Base-by-base conservation (phyloP, 2,797 vertebrate species). In the Sebastes itinus region DNA sequence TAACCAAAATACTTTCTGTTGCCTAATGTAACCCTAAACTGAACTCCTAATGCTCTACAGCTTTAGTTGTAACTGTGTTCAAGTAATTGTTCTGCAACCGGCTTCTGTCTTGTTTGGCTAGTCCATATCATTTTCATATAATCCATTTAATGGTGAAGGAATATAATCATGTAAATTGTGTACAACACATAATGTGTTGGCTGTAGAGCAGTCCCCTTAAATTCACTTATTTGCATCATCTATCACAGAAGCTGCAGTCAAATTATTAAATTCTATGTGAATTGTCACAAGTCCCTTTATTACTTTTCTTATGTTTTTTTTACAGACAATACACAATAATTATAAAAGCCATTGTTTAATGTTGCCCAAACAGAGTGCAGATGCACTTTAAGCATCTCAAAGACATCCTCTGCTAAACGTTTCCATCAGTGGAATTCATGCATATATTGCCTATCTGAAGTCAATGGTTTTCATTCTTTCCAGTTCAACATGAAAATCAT, bases 1-100 rank as follows among this genome's bases (percentile, higher is more conserved):
- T 61, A 64, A 81, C 78, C 72, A 72, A 78, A 78, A 72, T 72
- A 54, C 71, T 87, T 87, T 81, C 23, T 67, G 25, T 33, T 69
- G 30, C 42, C n/a, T 55, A 56, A 75, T 61, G 23, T 71, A 73
- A 72, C 42, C 52, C 64, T 27, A 59, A 81, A 65, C 28, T 76
- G 42, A 80, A 70, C 74, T 64, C 42, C 22, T 59, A 7, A 30
- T 4, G 20, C n/a, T 28, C 7, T 6, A 8, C 8, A 27, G 14
- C 32, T 13, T 66, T 11, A 6, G 7, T 23, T 60, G 18, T 18
- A 59, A 72, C n/a, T 42, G 52, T 30, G 33, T 75, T 52, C 5
- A 42, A 32, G 12, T 18, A 22, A 2, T 35, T 42, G 9, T 25
- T 46, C 49, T 73, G 4, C 2, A 49, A 32, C 25, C 2, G 22